Evolutionary conservation across 2,888 invertebrate species (phyloP), one percentile per base, ranked within the genome.

Genomic region (Opisthograptis luteolata): DNA sequence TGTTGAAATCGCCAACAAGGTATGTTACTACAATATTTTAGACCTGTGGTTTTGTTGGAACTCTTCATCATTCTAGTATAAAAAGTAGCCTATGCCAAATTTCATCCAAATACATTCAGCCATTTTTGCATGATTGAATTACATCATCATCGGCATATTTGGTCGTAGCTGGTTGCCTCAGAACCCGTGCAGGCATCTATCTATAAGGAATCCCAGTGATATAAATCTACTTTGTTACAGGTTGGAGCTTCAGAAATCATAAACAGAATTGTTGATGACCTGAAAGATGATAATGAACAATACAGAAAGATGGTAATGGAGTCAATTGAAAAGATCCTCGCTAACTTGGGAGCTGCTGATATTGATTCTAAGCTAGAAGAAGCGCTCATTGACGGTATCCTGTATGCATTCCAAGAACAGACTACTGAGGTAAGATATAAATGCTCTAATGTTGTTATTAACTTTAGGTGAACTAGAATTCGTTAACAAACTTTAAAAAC

Each of bases 221-320:
- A 10, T 10, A 25, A 6, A 30, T 32, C 14, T 20, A 7, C 42
- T 15, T 3, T 37, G 22, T 13, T 12, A 24, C 43, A 89, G 91
- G 99, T 99, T 42, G 99, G 99, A n/a, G 97, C 99, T 2, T 98
- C 99, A 0, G 99, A 99, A 92, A 99, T 99, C 58, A 98, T 99
- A 53, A 98, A 98, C 81, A 93, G 99, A 58, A 97, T 99, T 32
- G 99, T 99, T 0, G 99, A 99, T 72, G 99, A 99, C 87, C 90
- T 99, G 47, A 99, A 99, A 87, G 99, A 99, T 79, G 99, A 99
- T 85, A 99, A 99, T 79, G 99, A 99, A 83, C 98, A 99, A 78
- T 99, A 99, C 84, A 93, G 99, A 54, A 99, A 99, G 91, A 99
- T 99, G 99, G 99, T 99, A 1, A 99, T 99, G 98, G 99, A 99